Evolutionary conservation across 2,797 vertebrate genomes (phyloP).

Genomic region (Cottoperca gobio): DNA sequence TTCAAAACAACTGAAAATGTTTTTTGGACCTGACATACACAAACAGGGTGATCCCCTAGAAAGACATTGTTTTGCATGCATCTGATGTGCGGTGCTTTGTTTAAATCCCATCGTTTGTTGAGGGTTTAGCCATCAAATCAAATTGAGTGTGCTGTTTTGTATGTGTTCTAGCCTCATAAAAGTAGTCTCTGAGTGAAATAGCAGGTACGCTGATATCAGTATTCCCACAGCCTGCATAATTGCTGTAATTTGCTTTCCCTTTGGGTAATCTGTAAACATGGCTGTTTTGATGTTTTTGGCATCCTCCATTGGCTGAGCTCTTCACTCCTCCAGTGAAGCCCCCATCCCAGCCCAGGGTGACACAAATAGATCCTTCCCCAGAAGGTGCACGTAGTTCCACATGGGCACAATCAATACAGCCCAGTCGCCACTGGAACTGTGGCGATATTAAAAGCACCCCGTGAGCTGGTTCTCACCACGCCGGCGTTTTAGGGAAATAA

Average conservation of each 20-base stretch:
- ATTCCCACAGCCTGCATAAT: conserved; percentile 86
- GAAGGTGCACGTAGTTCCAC: conserved; percentile 86
- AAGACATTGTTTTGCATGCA: conserved; percentile 66
- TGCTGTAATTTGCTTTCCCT: conserved; percentile 87
- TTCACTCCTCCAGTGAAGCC: conserved; percentile 76
- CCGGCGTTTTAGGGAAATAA: conserved; percentile 87
- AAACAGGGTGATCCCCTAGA: conserved; percentile 61
- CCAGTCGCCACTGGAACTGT: conserved; percentile 75
- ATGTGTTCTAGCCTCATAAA: conserved; percentile 75
- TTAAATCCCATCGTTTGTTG: conserved; percentile 75
- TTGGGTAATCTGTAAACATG: conserved; percentile 89
- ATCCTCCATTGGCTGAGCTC: conserved; percentile 85
- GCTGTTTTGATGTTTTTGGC: conserved; percentile 88
- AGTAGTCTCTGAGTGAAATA: conserved; percentile 81
- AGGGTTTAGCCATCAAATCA: conserved; percentile 78
- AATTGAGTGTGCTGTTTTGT: conserved; percentile 78
- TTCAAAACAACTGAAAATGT: conserved; percentile 58
- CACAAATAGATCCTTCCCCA: conserved; percentile 87
- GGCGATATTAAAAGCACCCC: conserved; percentile 82
- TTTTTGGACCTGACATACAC: conserved; percentile 60
- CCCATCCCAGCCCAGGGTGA: conserved; percentile 83
- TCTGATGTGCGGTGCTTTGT: conserved; percentile 60
- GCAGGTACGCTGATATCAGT: conserved; percentile 84
- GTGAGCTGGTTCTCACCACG: conserved; percentile 79
- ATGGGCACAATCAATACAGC: conserved; percentile 83